Conservation (phyloP, 2,888 invertebrate species). For the Ctena decussata region DNA sequence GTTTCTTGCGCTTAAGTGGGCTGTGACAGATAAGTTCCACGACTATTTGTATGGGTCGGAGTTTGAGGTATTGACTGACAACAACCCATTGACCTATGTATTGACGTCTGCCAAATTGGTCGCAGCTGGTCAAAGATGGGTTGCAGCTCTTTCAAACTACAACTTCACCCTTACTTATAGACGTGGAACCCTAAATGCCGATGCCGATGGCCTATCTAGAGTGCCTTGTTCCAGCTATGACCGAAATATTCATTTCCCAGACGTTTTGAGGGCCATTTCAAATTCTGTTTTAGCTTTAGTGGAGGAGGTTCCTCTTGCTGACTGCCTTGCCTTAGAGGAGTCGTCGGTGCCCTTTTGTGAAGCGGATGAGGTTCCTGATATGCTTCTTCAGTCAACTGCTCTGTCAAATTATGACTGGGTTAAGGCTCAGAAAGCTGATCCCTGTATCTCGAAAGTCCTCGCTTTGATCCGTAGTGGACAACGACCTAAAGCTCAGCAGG, state of each 20-base stretch:
- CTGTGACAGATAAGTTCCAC: slow-evolving; percentile 9
- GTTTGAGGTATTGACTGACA: slow-evolving; percentile 20
- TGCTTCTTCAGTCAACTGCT: background rate
- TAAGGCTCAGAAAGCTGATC: background rate
- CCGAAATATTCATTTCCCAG: background rate
- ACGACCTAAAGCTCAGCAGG: background rate
- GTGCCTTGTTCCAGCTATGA: background rate
- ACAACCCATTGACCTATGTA: slow-evolving; percentile 28
- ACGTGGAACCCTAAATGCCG: slow-evolving; percentile 31
- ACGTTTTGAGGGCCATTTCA: background rate
- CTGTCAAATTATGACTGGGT: background rate
- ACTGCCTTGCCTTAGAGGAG: background rate
- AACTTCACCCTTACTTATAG: slow-evolving; percentile 40
- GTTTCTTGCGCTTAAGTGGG: slow-evolving; percentile 41
- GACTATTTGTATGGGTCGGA: slow-evolving; percentile 29
- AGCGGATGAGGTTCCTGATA: background rate
- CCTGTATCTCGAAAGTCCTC: background rate
- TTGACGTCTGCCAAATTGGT: background rate
- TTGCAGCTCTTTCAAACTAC: slow-evolving; percentile 30
- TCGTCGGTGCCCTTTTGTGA: background rate
- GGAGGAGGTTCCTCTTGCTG: background rate
- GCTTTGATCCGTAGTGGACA: background rate
- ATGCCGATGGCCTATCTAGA: slow-evolving; percentile 61
- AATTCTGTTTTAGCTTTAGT: background rate
- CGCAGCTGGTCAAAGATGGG: slow-evolving; percentile 18